Evolutionary conservation across 2,113 vertebrate species (phyloP).

Genomic region (Campylomormyrus tamandua): DNA sequence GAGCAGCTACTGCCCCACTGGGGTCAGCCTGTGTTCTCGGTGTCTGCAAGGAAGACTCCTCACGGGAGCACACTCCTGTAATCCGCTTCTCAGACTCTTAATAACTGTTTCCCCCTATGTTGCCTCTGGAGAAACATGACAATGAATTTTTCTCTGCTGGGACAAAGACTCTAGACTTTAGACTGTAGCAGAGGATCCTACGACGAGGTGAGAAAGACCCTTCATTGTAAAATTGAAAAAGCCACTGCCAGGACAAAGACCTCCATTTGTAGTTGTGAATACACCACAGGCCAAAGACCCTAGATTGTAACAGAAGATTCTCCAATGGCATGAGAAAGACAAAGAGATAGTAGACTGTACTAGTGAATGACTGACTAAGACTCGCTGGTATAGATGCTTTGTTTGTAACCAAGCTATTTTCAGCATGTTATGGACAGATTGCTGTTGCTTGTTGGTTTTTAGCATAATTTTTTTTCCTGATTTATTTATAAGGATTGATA

Average conservation of each 20-base stretch:
- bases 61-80: neutral
- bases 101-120: neutral
- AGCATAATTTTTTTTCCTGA: neutral
- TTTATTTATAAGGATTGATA: neutral
- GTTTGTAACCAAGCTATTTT: neutral
- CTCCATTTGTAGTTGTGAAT: neutral
- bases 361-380: neutral
- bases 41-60: neutral
- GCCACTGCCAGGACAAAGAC: neutral
- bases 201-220: neutral
- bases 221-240: neutral
- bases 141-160: neutral
- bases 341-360: neutral
- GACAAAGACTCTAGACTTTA: neutral
- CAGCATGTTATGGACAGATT: neutral
- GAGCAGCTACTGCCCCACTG: neutral
- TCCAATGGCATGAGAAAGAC: neutral
- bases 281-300: neutral
- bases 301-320: neutral
- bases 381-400: neutral
- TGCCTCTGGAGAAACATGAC: neutral
- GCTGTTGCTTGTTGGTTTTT: neutral
- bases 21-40: neutral
- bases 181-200: neutral
- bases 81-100: neutral